Conservation (phyloP, 2,888 invertebrate genomes). For the Drosophila stalkeri region DNA sequence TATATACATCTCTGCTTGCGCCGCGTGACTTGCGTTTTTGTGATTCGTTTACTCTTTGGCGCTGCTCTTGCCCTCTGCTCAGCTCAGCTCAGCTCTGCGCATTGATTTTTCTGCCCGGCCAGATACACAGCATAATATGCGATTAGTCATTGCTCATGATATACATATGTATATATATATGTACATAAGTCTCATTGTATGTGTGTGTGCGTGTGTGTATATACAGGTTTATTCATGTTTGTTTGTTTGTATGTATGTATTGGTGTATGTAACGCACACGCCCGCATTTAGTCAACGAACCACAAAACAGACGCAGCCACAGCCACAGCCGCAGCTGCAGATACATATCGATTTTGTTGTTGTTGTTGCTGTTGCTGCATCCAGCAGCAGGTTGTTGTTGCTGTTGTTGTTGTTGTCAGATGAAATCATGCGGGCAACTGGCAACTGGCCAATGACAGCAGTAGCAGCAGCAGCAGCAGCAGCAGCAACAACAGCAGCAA, state of each 20-base stretch:
- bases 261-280: slow-evolving; percentile 68
- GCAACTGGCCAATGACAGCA: slow-evolving; percentile 60
- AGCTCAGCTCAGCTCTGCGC: slow-evolving; percentile 53
- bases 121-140: slow-evolving; percentile 76
- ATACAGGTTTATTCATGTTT: slow-evolving; percentile 32
- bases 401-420: slow-evolving; percentile 58
- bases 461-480: slow-evolving; percentile 20
- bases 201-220: slow-evolving; percentile 11
- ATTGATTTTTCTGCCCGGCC: slow-evolving; percentile 73
- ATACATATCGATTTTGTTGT: slow-evolving; percentile 64
- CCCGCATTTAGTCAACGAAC: slow-evolving; percentile 81
- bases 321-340: slow-evolving; percentile 66
- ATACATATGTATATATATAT: slow-evolving; percentile 2
- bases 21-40: slow-evolving; percentile 77
- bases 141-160: slow-evolving; percentile 39
- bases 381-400: slow-evolving; percentile 60
- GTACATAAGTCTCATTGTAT: slow-evolving; percentile 9
- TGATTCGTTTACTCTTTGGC: slow-evolving; percentile 74
- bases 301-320: slow-evolving; percentile 49
- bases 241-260: slow-evolving; percentile 14
- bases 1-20: slow-evolving; percentile 36
- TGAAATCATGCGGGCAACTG: slow-evolving; percentile 74
- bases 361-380: slow-evolving; percentile 47
- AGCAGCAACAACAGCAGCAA: slow-evolving; percentile 15
- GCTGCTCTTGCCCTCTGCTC: slow-evolving; percentile 32